phyloP scores from a whole-genome alignment of 2,888 invertebrate species.

The Sceliomorpha sp. region DNA sequence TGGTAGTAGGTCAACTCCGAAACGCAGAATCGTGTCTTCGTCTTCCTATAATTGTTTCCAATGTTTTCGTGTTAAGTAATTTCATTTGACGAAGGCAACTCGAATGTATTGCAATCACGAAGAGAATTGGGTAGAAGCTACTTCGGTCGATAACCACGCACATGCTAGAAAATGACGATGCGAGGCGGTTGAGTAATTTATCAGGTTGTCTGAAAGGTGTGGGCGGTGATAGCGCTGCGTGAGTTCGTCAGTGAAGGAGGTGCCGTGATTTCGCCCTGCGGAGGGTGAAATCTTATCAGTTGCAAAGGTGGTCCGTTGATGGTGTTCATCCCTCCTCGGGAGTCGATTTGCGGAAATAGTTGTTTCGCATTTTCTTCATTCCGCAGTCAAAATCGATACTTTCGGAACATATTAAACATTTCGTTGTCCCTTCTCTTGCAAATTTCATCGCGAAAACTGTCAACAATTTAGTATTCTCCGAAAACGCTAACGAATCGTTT shows the following conservation, averaged over 20 bases:
- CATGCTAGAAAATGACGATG: slow-evolving; percentile 61
- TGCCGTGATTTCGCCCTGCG: slow-evolving; percentile 39
- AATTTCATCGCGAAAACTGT: too few species aligned
- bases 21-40: slow-evolving; percentile 2
- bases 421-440: too few species aligned
- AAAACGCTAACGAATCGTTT: too few species aligned
- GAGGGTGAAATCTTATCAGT: slow-evolving; percentile 50
- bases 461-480: too few species aligned
- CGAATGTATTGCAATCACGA: slow-evolving; percentile 59
- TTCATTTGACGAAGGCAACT: slow-evolving; percentile 39
- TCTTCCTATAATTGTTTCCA: slow-evolving; percentile 20
- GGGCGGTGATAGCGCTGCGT: slow-evolving; percentile 63
- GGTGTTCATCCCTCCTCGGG: slow-evolving; percentile 17
- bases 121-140: slow-evolving; percentile 60
- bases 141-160: slow-evolving; percentile 62
- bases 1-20: too few species aligned
- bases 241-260: slow-evolving; percentile 61
- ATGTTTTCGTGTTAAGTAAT: slow-evolving; percentile 37
- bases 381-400: too few species aligned
- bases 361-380: background rate
- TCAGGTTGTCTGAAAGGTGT: slow-evolving; percentile 74
- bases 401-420: too few species aligned
- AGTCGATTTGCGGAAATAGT: background rate
- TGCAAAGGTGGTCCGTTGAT: slow-evolving; percentile 35
- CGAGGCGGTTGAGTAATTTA: slow-evolving; percentile 76